Percentiles rank a stretch among this genome's conserved stretches.
Conservation (phyloP, 2,113 vertebrate genomes). For the Pithys albifrons region DNA sequence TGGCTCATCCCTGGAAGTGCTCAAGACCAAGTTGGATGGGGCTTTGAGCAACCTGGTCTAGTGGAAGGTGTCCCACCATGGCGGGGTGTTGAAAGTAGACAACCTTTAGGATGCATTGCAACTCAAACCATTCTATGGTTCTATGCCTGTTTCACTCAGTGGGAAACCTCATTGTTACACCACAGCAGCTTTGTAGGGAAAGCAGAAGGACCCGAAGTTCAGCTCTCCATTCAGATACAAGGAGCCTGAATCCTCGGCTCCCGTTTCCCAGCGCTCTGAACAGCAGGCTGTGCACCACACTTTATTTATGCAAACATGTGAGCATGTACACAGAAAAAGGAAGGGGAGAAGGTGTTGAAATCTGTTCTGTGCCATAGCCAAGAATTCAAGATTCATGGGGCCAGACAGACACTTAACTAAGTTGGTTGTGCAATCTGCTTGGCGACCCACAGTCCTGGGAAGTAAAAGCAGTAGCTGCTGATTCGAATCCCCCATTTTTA, state of each 20-base stretch:
- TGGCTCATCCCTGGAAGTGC: neutral
- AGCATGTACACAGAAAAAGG: neutral
- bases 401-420: conserved; percentile 41
- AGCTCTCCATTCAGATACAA: neutral
- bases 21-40: neutral
- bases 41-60: neutral
- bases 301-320: neutral
- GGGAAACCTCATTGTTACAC: neutral
- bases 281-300: neutral
- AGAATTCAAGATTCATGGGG: conserved; percentile 25
- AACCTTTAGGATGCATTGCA: neutral
- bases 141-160: neutral
- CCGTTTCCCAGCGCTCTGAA: neutral
- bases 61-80: neutral
- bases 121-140: neutral
- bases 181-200: fast-evolving
- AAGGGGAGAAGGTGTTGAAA: conserved; percentile 50
- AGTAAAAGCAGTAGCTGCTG: neutral
- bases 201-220: neutral
- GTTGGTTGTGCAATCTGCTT: neutral
- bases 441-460: neutral
- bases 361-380: neutral
- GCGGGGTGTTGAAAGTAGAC: neutral
- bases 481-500: neutral
- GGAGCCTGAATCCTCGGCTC: neutral